These are phyloP conservation scores for Aphelinus certus DNA, from an alignment of 1,140 invertebrate species.

Conservation along the genomic window DNA sequence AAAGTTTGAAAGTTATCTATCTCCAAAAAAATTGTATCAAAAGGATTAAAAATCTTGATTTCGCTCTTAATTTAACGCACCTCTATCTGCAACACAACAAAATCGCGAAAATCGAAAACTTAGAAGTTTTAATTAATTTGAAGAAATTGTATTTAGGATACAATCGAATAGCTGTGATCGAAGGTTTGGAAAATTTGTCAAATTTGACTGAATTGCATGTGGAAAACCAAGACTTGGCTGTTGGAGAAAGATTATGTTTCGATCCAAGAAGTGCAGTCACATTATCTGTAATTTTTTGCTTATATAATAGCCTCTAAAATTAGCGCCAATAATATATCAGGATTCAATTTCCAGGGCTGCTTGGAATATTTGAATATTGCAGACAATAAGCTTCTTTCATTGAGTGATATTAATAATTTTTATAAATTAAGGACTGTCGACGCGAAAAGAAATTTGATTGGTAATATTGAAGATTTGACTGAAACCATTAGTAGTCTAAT, in stretches of 20 bases:
- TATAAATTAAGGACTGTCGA: conserved; percentile 59
- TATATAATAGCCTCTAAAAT: no score
- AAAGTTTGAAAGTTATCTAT: conserved; percentile 71
- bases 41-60: conserved; percentile 71
- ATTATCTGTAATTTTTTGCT: conserved; percentile 67
- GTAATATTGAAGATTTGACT: conserved; percentile 63
- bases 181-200: conserved; percentile 71
- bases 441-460: conserved; percentile 65
- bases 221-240: conserved; percentile 71
- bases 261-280: conserved; percentile 70
- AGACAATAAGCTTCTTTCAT: conserved; percentile 62
- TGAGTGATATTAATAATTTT: conserved; percentile 61
- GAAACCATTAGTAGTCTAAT: conserved; percentile 66
- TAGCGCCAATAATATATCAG: conserved; percentile 37
- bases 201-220: conserved; percentile 74
- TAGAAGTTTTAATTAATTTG: conserved; percentile 68
- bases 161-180: conserved; percentile 74
- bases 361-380: conserved; percentile 66
- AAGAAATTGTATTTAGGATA: conserved; percentile 74
- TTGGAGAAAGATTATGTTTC: conserved; percentile 72
- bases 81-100: conserved; percentile 77
- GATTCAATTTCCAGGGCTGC: conserved; percentile 53
- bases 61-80: conserved; percentile 69
- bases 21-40: conserved; percentile 72
- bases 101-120: conserved; percentile 72